Base-by-base conservation (phyloP, 2,888 invertebrate species). In the Alviniconcha strummeri region DNA sequence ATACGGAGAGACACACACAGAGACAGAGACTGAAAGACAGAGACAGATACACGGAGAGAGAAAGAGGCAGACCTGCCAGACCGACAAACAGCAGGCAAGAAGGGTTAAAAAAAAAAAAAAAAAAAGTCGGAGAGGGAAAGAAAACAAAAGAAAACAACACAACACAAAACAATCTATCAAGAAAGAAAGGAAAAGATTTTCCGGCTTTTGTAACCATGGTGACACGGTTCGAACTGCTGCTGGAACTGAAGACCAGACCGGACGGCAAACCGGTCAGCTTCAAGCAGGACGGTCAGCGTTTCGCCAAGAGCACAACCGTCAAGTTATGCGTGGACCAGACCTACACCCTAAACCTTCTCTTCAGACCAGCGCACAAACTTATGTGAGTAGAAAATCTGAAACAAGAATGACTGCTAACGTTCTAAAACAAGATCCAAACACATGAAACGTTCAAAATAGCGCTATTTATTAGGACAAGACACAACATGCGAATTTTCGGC, bases 271-370 rank as follows among this genome's bases (percentile, higher is more conserved):
- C 72, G 36, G 81, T 81, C 72, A 72, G 72, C 74, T 81, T 81
- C 81, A 81, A 81, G 57, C 81, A 74, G 52, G 81, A 81, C 17
- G 81, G 81, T 52, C 36, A 19, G 55, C 72, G 81, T 4, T 81
- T 81, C 57, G 11, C 71, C 17, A 56, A 81, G 72, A 54, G 36
- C 81, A 74, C 72, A 15, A 81, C 81, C 17, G 81, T 81, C 71
- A 81, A 81, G 71, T n/a, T 81, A 36, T 57, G 72, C 8, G 72
- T 81, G 9, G 81, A 74, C 72, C 72, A 81, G 52, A n/a, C 57
- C 13, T 60, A 81, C 72, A 72, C 19, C 8, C 36, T 81, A 36
- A 72, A 19, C 17, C 69, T 81, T 11, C 72, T 54, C 72, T 72
- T 81, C 81, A 71, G 81, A 13, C 81, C 81, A 0, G 36, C 71